These are phyloP conservation scores for Silurus meridionalis DNA, from an alignment of 2,113 vertebrate species.

Conservation along the genomic window DNA sequence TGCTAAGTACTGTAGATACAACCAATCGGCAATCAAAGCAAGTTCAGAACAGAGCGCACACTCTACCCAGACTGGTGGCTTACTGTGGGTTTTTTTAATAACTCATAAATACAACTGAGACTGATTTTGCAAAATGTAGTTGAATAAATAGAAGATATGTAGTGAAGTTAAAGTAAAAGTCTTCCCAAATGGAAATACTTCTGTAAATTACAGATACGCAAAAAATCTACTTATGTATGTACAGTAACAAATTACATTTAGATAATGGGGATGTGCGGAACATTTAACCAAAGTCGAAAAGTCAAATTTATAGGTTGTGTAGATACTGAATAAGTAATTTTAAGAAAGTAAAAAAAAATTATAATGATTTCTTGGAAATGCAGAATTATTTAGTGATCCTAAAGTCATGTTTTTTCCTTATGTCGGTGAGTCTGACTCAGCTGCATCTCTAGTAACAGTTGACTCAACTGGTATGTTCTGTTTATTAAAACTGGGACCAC, in stretches of 20 bases:
- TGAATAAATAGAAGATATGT: too few species aligned
- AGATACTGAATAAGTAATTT: background rate
- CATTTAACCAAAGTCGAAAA: background rate
- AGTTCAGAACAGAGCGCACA: too few species aligned
- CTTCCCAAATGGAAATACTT: too few species aligned
- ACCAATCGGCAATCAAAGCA: too few species aligned
- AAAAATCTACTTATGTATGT: too few species aligned
- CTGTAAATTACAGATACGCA: too few species aligned
- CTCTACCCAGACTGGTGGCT: too few species aligned
- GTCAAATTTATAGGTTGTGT: background rate
- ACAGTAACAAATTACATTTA: background rate
- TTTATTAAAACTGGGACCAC: slow-evolving; percentile 38
- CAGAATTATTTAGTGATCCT: background rate
- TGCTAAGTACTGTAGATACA: too few species aligned
- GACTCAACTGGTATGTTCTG: slow-evolving; percentile 38
- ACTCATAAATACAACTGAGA: too few species aligned
- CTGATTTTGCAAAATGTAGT: too few species aligned
- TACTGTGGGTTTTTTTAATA: too few species aligned
- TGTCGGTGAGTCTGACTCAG: slow-evolving; percentile 50
- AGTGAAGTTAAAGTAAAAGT: too few species aligned
- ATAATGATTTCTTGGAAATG: background rate
- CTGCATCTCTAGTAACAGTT: slow-evolving; percentile 22
- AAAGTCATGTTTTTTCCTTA: background rate
- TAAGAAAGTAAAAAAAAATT: background rate
- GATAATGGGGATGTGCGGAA: background rate